Base-by-base conservation (phyloP, 2,888 invertebrate species). In the Lasioglossum morio region DNA sequence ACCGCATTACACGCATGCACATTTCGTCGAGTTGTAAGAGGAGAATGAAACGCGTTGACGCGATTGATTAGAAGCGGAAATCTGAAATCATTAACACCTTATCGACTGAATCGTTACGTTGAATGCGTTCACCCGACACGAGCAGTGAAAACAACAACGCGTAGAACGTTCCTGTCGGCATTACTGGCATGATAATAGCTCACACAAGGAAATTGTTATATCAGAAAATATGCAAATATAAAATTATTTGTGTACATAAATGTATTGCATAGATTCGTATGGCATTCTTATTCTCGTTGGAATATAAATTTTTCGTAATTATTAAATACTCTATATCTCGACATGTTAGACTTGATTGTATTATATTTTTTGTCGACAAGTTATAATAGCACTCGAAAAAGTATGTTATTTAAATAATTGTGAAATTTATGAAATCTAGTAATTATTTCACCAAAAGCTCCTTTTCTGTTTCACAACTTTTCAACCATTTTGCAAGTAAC, bases 41-140 rank as follows among this genome's bases (percentile, higher is more conserved):
- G 69, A 60, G 74, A 79, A 79, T 60, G 82, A 78, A 76, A 69
- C 74, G 78, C 69, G 82, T 86, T 79, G 84, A 78, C 77, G 82
- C 86, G 88, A 91, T 91, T 88, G 90, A 91, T 91, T 91, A 91
- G 91, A 82, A 84, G 81, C 89, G 75, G 83, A 69, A 63, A 74
- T 75, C 79, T 79, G 90, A 87, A 90, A 89, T 82, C 83, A 79
- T 84, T 72, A 48, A 72, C 63, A 63, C 63, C 30, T 63, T 63
- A 63, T 34, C 63, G 63, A 63, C 30, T 63, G 63, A 14, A 30
- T 63, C 63, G 63, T 30, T 63, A 7, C 63, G 63, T 63, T 63
- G 63, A 63, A 63, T 34, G 30, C 30, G 30, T 63, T 63, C 30
- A 30, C 63, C 30, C 63, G 30, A 63, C 30, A 30, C 19, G 63